These are phyloP conservation scores for Matsumurasca onukii DNA, from an alignment of 1,140 invertebrate species.

Conservation along the genomic window DNA sequence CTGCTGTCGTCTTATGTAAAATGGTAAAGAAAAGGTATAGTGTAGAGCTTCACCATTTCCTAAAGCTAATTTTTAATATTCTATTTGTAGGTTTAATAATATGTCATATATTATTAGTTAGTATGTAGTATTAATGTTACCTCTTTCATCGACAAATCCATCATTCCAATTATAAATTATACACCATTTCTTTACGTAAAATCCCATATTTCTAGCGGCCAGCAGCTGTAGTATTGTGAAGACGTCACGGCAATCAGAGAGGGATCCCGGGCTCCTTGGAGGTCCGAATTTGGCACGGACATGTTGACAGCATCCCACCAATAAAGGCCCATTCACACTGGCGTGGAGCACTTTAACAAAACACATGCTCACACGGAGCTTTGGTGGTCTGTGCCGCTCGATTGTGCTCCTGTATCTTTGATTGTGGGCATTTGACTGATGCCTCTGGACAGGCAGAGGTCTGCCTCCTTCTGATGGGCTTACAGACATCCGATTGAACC, in stretches of 20 bases:
- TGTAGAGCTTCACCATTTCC: too few relatives aligned
- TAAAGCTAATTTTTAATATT: too few relatives aligned
- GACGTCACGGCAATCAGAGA: constrained; percentile 3
- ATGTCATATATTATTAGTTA: too few relatives aligned
- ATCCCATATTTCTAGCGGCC: not conserved
- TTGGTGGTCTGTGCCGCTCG: not conserved
- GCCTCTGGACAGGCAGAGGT: not conserved
- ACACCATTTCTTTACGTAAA: too few relatives aligned
- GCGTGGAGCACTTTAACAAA: not conserved
- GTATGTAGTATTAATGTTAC: too few relatives aligned
- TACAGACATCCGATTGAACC: not conserved
- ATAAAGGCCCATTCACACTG: not conserved
- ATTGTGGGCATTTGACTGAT: not conserved
- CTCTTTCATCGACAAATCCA: too few relatives aligned
- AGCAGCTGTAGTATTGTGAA: constrained; percentile 8
- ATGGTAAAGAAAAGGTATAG: too few relatives aligned
- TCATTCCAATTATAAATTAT: too few relatives aligned
- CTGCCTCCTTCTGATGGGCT: not conserved
- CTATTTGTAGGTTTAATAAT: too few relatives aligned
- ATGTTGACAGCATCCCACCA: constrained; percentile 10
- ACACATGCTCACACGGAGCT: not conserved
- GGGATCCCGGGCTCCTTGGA: not conserved
- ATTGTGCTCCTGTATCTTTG: not conserved
- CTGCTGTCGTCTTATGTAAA: too few relatives aligned
- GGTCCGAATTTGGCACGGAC: constrained; percentile 22